Evolutionary conservation across 2,888 invertebrate species (phyloP).

Genomic region (Rhogogaster chlorosoma): DNA sequence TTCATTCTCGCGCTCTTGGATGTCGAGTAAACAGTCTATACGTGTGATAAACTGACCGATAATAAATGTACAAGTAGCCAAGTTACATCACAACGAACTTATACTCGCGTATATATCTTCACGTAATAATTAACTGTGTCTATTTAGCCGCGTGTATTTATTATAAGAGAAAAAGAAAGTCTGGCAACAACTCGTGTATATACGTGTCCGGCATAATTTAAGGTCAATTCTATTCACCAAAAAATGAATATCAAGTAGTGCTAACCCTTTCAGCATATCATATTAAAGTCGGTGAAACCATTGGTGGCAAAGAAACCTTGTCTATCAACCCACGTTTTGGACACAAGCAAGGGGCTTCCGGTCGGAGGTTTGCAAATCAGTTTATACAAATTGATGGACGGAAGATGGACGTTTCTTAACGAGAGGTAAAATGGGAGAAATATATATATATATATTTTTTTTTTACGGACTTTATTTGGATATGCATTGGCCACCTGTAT

Average conservation of each 20-base stretch:
- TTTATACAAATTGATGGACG: slow-evolving; percentile 83
- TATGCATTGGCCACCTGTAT: background rate
- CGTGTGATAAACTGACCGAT: background rate
- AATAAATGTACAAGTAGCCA: background rate
- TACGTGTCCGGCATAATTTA: background rate
- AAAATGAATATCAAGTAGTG: background rate
- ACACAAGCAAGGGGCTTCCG: slow-evolving; percentile 85
- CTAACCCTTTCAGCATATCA: slow-evolving; percentile 43
- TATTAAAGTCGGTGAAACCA: slow-evolving; percentile 46
- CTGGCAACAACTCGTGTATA: background rate
- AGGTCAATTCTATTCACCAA: background rate
- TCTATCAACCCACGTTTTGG: slow-evolving; percentile 88
- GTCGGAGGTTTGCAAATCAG: slow-evolving; percentile 84
- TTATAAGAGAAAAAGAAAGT: background rate
- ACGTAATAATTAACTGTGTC: background rate
- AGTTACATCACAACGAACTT: background rate
- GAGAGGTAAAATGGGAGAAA: slow-evolving; percentile 72
- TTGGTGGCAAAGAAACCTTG: slow-evolving; percentile 77
- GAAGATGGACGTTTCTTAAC: slow-evolving; percentile 85
- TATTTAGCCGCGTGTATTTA: background rate
- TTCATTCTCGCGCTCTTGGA: background rate
- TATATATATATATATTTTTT: background rate
- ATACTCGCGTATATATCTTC: background rate
- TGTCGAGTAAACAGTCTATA: background rate
- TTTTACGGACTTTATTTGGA: background rate